phyloP scores from a whole-genome alignment of 1,140 invertebrate species.

The Bombyx mandarina region DNA sequence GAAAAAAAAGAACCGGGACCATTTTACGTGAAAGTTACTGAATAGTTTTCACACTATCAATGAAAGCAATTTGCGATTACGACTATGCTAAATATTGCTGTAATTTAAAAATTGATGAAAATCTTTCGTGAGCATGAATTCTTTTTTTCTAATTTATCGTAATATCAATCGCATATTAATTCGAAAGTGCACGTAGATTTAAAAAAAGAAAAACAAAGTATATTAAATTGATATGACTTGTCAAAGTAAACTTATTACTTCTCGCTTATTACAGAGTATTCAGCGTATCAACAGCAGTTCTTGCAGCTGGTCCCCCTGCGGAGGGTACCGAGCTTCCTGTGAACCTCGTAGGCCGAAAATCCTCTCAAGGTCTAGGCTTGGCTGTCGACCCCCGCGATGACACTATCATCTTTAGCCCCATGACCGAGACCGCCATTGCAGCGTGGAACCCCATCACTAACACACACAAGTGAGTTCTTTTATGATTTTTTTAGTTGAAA shows the following conservation, averaged over 20 bases:
- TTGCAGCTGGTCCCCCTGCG: conserved; percentile 78
- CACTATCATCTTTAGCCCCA: conserved; percentile 80
- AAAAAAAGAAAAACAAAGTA: too few species aligned
- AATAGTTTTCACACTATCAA: too few species aligned
- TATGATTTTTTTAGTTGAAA: not conserved
- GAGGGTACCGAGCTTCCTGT: conserved; percentile 80
- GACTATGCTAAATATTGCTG: too few species aligned
- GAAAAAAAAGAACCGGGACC: too few species aligned
- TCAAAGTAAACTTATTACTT: not conserved
- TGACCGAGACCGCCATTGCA: conserved; percentile 83
- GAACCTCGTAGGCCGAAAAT: conserved; percentile 82
- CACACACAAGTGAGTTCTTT: conserved; percentile 39
- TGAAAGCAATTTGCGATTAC: too few species aligned
- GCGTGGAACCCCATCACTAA: conserved; percentile 81
- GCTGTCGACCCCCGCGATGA: conserved; percentile 78
- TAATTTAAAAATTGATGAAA: too few species aligned
- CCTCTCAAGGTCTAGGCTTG: conserved; percentile 83
- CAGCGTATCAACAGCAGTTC: conserved; percentile 79
- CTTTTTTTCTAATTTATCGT: not conserved
- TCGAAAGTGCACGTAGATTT: not conserved
- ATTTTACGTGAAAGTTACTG: too few species aligned
- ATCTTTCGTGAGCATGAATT: not conserved
- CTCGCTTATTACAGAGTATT: conserved; percentile 72
- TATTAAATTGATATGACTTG: too few species aligned
- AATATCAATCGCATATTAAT: not conserved